A percentile compares a stretch with the other conserved stretches of the same genome.
These are phyloP conservation scores for Eptesicus fuscus DNA, from an alignment of 2,113 vertebrate species.

Conservation along the genomic window DNA sequence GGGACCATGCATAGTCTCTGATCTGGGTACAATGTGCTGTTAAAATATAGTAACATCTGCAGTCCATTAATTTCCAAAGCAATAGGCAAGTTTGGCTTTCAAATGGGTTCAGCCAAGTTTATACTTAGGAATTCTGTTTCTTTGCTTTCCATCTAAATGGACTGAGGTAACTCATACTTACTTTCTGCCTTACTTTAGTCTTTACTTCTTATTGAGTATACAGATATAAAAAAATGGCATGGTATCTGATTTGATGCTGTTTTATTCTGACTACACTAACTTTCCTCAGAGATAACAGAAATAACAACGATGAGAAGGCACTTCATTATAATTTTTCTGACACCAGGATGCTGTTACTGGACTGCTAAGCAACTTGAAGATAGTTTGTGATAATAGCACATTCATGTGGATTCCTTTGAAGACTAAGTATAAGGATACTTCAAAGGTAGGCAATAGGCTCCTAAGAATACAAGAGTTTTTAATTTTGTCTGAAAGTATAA, in stretches of 20 bases:
- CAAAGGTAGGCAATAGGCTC: background rate
- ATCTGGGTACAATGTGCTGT: constrained; percentile 64
- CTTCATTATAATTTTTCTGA: background rate
- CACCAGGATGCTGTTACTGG: background rate
- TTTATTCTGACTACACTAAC: background rate
- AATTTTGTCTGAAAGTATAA: background rate
- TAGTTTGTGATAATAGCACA: background rate
- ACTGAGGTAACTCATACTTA: constrained; percentile 13
- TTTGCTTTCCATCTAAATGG: constrained; percentile 37
- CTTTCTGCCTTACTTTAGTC: constrained; percentile 50
- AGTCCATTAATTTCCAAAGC: constrained; percentile 67
- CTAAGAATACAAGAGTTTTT: background rate
- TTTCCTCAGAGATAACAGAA: constrained; percentile 13
- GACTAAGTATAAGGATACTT: background rate
- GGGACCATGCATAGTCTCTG: constrained; percentile 60
- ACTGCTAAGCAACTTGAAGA: background rate
- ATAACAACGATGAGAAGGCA: background rate
- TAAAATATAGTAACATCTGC: constrained; percentile 64
- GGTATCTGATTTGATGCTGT: background rate
- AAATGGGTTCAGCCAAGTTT: background rate
- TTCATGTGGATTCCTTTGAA: background rate
- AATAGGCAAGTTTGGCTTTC: constrained; percentile 56
- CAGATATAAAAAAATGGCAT: background rate
- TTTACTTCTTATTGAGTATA: constrained; percentile 33
- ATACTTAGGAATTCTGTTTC: constrained; percentile 44